Base-by-base conservation (phyloP, 2,888 invertebrate species). In the Diadegma fenestrale region DNA sequence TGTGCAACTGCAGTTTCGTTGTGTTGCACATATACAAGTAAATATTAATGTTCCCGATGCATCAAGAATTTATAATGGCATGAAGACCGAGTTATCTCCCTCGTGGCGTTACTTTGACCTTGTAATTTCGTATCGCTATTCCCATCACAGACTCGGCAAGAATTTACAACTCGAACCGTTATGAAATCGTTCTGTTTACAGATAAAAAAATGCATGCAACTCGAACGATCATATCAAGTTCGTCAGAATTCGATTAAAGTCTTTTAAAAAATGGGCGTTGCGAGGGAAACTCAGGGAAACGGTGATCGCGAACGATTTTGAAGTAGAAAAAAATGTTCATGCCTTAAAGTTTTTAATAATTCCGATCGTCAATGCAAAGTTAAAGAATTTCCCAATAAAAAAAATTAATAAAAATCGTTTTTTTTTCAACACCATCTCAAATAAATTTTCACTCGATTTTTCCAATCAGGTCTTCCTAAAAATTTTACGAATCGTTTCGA, bases 191-290 rank as follows among this genome's bases (percentile, higher is more conserved):
- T 58, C 19, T 77, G 69, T 75, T 85, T 85, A 19, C 12, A 41
- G 63, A 78, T 64, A 75, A 81, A 79, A 48, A 72, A 78, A 82
- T 69, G 22, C 51, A 68, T 78, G 73, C 33, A 73, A 77, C 76
- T 68, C 37, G 54, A n/a, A 63, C 5, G 76, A 84, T 80, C 43
- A 22, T 45, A 26, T 51, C 33, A 63, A 51, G 61, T 33, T 48
- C 41, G 43, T 68, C 19, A 45, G 41, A 58, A 61, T 30, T 17
- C 43, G 8, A 41, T 48, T 30, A 45, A 37, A 26, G 12, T 37
- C 6, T 22, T 64, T 8, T 14, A n/a, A 61, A 45, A 33, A 17
- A 33, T 63, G 45, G 10, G 26, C 19, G 45, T 63, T 10, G n/a
- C 33, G 12, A n/a, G 0, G 45, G n/a, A 14, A 22, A 2, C 30